Evolutionary conservation across 53 echinoderm and acorn worm species (phyloP).

Genomic region (Arbacia lixula): DNA sequence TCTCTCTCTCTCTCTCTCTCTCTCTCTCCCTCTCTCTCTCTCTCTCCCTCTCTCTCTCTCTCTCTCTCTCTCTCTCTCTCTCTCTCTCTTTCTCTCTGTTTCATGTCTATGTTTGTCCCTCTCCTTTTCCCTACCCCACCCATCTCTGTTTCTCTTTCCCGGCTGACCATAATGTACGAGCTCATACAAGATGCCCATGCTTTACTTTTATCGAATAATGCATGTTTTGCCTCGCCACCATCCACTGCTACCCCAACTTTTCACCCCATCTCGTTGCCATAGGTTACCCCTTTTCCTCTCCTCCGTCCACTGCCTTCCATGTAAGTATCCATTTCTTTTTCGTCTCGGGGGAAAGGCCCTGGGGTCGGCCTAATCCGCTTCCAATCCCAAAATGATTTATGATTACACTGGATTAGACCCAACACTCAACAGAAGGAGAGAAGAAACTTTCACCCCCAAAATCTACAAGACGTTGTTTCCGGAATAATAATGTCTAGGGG

Average conservation of each 20-base stretch:
- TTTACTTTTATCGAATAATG: too few species aligned
- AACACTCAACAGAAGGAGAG: too few species aligned
- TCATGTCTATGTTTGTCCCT: too few species aligned
- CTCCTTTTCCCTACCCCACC: too few species aligned
- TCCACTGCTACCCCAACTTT: background rate
- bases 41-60: slow-evolving; percentile 9
- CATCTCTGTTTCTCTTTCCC: too few species aligned
- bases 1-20: background rate
- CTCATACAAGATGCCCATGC: too few species aligned
- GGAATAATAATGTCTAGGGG: slow-evolving; percentile 37
- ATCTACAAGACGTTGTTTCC: slow-evolving; percentile 33
- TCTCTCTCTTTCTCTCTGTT: too few species aligned
- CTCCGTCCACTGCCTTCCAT: slow-evolving; percentile 2
- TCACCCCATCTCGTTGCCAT: background rate
- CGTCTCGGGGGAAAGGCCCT: slow-evolving; percentile 34
- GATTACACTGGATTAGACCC: slow-evolving; percentile 47
- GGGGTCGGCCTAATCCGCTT: slow-evolving; percentile 38
- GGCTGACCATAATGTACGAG: too few species aligned
- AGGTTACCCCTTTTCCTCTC: background rate
- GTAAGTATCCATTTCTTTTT: slow-evolving; percentile 21
- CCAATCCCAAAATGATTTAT: slow-evolving; percentile 38
- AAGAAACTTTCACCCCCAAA: too few species aligned
- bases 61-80: background rate
- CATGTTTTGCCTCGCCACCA: too few species aligned
- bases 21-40: background rate